Base-by-base conservation (phyloP, 2,113 vertebrate genomes). In the Lycaon pictus region DNA sequence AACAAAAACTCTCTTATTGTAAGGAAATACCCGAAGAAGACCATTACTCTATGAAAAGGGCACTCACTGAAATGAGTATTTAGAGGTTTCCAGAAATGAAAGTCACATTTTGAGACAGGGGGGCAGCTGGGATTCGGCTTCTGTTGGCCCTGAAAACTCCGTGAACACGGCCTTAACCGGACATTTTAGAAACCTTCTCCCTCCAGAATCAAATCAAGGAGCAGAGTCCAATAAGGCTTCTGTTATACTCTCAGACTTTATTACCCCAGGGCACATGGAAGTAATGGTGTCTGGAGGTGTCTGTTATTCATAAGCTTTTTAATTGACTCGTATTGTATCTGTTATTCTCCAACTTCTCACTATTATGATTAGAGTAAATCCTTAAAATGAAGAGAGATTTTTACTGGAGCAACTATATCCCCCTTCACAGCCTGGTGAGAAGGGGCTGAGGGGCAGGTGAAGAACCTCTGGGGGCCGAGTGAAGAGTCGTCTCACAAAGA, bases 1-100 rank as follows among this genome's bases (percentile, higher is more conserved):
- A 63, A 43, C 48, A 77, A 23, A 43, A 32, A 80, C 55, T 81
- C 22, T 56, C 22, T 69, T 55, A 74, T 51, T 1, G 11, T 35
- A 88, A 84, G 37, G 35, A 96, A 88, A 84, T 79, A 84, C 43
- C 27, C 80, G 53, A 43, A 25, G 19, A 88, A 22, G 15, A 79
- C 60, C 23, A 37, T 43, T 55, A 32, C 7, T 77, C 58, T 93
- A 55, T 79, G 43, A 56, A 88, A 88, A 93, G 35, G 51, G 5
- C 23, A 22, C 17, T 62, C 35, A 11, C 16, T 56, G 29, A 95
- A 79, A 79, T 15, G 27, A 43, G 13, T 23, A 32, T 72, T 20
- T 93, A 79, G 5, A 89, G 5, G 22, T 79, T 92, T 79, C 23
- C 76, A 76, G 71, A 92, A 92, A 69, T 62, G n/a, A 92, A 76